A percentile compares a stretch with the other conserved stretches of the same genome.
Conservation (phyloP, 2,113 vertebrate genomes). For the Notothenia rossii region DNA sequence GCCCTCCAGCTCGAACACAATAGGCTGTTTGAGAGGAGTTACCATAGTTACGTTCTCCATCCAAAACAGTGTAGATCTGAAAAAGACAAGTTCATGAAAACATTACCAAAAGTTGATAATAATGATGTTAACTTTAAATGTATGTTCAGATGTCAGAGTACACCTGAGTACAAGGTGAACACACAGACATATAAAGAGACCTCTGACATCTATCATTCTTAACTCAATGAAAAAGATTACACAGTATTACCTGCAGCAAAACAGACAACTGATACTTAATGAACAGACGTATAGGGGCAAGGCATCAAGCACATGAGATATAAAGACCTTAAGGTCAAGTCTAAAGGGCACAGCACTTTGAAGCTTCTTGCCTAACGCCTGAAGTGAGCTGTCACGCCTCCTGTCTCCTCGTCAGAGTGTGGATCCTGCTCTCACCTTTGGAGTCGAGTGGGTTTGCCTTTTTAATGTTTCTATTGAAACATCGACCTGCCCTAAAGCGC, state of each 20-base stretch:
- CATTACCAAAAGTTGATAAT: background rate
- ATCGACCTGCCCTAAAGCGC: no score
- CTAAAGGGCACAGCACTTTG: background rate
- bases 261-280: background rate
- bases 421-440: constrained; percentile 3
- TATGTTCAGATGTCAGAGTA: background rate
- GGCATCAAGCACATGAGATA: background rate
- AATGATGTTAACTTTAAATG: background rate
- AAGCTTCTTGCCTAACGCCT: background rate
- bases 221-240: background rate
- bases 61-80: constrained; percentile 1
- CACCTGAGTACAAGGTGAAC: background rate
- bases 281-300: background rate
- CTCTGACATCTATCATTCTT: background rate
- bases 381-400: background rate
- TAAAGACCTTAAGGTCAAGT: background rate
- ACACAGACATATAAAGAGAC: background rate
- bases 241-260: constrained; percentile 1
- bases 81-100: background rate
- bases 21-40: constrained; percentile 52
- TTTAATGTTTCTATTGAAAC: background rate
- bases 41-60: constrained; percentile 61
- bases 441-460: background rate
- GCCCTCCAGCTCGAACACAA: constrained; percentile 71
- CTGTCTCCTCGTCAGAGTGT: background rate